phyloP scores from a whole-genome alignment of 2,888 invertebrate species.

The Corythucha ciliata region DNA sequence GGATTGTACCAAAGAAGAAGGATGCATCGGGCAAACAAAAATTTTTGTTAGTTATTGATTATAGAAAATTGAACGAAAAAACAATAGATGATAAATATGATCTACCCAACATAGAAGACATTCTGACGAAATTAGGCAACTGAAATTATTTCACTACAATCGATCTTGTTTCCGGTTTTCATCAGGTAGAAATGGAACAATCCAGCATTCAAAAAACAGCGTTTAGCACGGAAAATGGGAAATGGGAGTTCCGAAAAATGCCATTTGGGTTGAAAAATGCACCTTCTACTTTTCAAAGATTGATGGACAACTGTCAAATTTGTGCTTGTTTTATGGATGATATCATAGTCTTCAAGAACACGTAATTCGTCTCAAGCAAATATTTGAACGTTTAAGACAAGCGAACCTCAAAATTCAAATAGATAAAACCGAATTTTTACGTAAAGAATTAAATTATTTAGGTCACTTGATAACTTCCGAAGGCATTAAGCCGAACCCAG shows the following conservation, averaged over 20 bases:
- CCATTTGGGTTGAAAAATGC: slow-evolving; percentile 11
- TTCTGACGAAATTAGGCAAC: slow-evolving; percentile 31
- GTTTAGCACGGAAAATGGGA: slow-evolving; percentile 19
- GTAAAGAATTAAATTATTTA: slow-evolving; percentile 20
- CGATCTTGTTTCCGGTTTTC: slow-evolving; percentile 34
- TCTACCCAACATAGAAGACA: slow-evolving; percentile 29
- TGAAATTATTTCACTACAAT: slow-evolving; percentile 33
- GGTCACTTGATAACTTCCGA: slow-evolving; percentile 21
- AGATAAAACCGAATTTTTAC: slow-evolving; percentile 20
- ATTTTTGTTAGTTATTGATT: too few relatives aligned
- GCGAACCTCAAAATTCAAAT: slow-evolving; percentile 23
- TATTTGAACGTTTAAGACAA: slow-evolving; percentile 19
- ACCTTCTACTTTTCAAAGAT: slow-evolving; percentile 8
- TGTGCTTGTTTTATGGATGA: slow-evolving; percentile 24
- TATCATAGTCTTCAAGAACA: slow-evolving; percentile 26
- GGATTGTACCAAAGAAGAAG: too few relatives aligned
- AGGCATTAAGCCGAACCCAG: slow-evolving; percentile 23
- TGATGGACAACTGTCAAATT: slow-evolving; percentile 16
- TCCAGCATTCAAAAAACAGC: slow-evolving; percentile 11
- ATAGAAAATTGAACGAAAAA: slow-evolving; percentile 7
- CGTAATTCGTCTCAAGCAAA: slow-evolving; percentile 5
- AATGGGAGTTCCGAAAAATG: slow-evolving; percentile 17
- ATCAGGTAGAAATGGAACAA: slow-evolving; percentile 31
- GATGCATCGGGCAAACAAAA: too few relatives aligned
- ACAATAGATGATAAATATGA: slow-evolving; percentile 11